Percentiles rank a stretch among this genome's conserved stretches.
Evolutionary conservation across 2,113 vertebrate genomes (phyloP).

Genomic region (Caranx ignobilis): DNA sequence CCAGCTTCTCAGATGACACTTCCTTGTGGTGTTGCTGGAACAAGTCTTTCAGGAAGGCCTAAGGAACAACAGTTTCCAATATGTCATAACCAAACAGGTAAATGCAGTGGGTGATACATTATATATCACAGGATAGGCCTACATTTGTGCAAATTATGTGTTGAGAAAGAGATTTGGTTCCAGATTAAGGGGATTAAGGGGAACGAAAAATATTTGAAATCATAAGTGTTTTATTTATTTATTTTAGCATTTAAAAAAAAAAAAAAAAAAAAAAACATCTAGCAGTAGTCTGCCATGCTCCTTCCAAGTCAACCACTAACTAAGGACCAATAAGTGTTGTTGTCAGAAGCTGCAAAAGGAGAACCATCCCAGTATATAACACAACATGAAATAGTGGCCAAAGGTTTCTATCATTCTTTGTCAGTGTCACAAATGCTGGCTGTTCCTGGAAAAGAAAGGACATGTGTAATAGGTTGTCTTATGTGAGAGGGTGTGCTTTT

Average conservation of each 20-base stretch:
- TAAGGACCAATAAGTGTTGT: background rate
- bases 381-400: background rate
- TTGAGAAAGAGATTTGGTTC: background rate
- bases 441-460: background rate
- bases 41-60: slow-evolving; percentile 94
- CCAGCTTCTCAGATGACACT: slow-evolving; percentile 88
- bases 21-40: slow-evolving; percentile 88
- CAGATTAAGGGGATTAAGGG: background rate
- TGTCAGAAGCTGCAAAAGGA: background rate
- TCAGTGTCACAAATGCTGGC: background rate
- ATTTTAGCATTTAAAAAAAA: no score
- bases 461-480: background rate
- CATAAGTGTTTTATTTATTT: background rate
- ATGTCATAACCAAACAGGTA: background rate
- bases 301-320: background rate
- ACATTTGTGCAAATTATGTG: background rate
- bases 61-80: background rate
- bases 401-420: background rate
- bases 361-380: background rate
- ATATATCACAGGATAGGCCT: background rate
- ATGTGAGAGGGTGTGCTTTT: background rate
- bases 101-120: no score
- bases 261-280: no score
- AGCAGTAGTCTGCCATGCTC: no score
- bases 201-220: no score